A percentile compares a stretch with the other conserved stretches of the same genome.
phyloP scores from a whole-genome alignment of 2,113 vertebrate species.

The Pandion haliaetus region DNA sequence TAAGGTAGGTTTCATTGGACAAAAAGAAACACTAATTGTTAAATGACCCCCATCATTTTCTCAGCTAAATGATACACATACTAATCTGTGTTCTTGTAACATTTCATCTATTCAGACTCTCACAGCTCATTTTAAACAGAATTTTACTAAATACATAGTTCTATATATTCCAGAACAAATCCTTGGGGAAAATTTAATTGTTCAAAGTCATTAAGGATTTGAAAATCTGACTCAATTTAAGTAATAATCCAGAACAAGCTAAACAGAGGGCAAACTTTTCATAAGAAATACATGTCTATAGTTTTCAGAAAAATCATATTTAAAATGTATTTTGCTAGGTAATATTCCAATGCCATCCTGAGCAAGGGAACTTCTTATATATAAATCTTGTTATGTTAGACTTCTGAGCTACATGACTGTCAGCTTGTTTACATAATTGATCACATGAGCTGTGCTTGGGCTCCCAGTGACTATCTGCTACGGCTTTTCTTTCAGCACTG shows the following conservation, averaged over 20 bases:
- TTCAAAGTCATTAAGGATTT: not conserved
- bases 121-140: not conserved
- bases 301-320: not conserved
- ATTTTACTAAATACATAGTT: not conserved
- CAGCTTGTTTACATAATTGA: slow-evolving; percentile 29
- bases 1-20: not conserved
- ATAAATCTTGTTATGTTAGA: slow-evolving; percentile 15
- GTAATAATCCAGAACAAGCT: not conserved
- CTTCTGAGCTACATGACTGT: not conserved
- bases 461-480: slow-evolving; percentile 20
- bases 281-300: not conserved
- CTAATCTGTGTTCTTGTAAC: not conserved
- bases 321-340: not conserved
- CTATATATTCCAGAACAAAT: not conserved
- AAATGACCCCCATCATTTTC: not conserved
- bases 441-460: not conserved
- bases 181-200: not conserved
- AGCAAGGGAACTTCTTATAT: not conserved
- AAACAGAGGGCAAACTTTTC: not conserved
- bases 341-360: not conserved
- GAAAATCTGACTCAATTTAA: not conserved
- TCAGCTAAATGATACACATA: not conserved
- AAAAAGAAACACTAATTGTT: not conserved
- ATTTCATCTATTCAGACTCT: not conserved
- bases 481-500: slow-evolving; percentile 26